Conservation (phyloP, 2,797 vertebrate genomes). For the Intellagama lesueurii region DNA sequence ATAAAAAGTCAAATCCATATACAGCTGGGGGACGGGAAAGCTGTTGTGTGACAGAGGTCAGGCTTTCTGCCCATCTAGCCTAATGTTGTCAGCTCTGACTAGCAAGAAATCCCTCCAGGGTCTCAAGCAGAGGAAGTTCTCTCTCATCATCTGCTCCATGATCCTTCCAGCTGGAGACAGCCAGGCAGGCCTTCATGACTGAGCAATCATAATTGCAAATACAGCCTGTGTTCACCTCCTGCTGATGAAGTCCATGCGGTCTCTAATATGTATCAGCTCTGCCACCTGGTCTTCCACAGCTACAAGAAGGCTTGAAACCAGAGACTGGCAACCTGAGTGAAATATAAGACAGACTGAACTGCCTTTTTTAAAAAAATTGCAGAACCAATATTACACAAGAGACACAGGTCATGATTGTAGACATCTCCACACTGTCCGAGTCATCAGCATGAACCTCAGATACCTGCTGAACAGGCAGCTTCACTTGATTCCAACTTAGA, state of each 20-base stretch:
- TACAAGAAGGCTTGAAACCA: background rate
- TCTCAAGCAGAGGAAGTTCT: background rate
- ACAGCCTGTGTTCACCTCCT: no score
- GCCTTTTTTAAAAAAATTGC: background rate
- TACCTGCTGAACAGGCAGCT: background rate
- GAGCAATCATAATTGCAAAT: no score
- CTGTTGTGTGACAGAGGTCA: background rate
- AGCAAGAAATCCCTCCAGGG: background rate
- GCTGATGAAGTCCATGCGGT: background rate
- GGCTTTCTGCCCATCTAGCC: background rate
- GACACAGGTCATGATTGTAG: background rate
- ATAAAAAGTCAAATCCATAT: background rate
- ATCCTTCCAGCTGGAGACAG: no score
- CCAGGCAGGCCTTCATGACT: no score
- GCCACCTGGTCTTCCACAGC: background rate
- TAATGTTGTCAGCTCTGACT: background rate
- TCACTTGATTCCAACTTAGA: background rate
- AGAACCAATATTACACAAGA: background rate
- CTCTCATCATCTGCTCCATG: no score
- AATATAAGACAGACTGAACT: background rate
- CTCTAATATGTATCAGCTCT: background rate
- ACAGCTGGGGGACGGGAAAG: background rate
- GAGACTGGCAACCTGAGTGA: background rate
- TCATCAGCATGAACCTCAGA: background rate
- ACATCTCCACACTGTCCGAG: background rate